Conservation (phyloP, 2,113 vertebrate species). For the Sterrhoptilus dennistouni region DNA sequence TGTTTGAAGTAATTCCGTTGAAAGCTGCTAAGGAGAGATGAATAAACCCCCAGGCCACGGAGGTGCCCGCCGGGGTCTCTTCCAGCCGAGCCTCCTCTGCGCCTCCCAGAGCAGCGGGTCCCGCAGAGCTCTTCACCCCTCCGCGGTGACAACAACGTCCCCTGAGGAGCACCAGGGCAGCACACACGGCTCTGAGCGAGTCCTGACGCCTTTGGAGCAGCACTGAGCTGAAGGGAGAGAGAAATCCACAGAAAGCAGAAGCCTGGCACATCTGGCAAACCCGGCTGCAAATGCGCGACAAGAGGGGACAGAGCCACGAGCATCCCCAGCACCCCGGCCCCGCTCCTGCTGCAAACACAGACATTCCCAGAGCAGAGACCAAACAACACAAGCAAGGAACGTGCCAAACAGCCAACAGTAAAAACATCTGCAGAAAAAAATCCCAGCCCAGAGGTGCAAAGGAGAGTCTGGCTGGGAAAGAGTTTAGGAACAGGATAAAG, state of each 20-base stretch:
- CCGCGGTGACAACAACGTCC: neutral
- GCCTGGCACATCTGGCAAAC: neutral
- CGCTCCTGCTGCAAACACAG: neutral
- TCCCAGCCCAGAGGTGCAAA: neutral
- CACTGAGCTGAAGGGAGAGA: neutral
- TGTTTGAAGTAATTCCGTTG: neutral
- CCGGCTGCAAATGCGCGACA: neutral
- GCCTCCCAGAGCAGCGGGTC: accelerated
- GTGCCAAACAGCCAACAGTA: neutral
- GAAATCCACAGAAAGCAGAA: neutral
- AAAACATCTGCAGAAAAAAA: neutral
- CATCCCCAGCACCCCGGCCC: neutral
- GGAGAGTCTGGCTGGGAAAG: neutral
- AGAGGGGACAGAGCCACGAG: neutral
- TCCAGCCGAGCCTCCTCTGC: neutral
- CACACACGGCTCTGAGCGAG: neutral
- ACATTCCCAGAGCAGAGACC: neutral
- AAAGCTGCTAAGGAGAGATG: neutral
- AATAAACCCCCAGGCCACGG: accelerated
- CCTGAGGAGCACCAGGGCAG: neutral
- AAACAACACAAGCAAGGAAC: neutral
- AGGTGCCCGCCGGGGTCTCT: neutral
- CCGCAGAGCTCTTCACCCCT: neutral
- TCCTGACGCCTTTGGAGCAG: neutral
- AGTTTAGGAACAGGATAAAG: neutral